These are phyloP conservation scores for Phenganax subtilis DNA, from an alignment of 92 coral and sea anemone genomes.

Conservation along the genomic window DNA sequence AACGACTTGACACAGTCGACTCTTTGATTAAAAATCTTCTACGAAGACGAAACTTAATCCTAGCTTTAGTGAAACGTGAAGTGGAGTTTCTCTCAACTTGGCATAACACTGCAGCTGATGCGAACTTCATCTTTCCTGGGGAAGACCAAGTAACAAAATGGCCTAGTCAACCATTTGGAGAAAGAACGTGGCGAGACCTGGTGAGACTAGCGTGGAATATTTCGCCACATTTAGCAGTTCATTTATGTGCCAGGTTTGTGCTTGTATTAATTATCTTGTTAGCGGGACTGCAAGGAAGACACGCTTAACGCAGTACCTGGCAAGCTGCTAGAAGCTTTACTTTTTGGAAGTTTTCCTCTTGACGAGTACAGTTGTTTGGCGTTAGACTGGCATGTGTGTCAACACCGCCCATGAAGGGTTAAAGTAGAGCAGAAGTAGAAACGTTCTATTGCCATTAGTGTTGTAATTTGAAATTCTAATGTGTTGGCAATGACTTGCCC, in stretches of 20 bases:
- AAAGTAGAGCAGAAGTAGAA: too few species aligned
- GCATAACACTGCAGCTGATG: slow-evolving; percentile 81
- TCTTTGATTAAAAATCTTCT: slow-evolving; percentile 66
- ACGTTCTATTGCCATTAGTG: too few species aligned
- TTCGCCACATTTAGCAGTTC: slow-evolving; percentile 81
- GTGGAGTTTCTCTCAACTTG: slow-evolving; percentile 83
- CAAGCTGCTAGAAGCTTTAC: too few species aligned
- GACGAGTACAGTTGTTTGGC: too few species aligned
- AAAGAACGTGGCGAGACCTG: slow-evolving; percentile 85
- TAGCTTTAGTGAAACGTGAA: slow-evolving; percentile 75
- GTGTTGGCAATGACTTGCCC: too few species aligned
- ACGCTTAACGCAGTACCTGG: too few species aligned
- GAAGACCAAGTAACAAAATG: slow-evolving; percentile 72
- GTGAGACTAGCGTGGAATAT: slow-evolving; percentile 94
- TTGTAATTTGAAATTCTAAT: too few species aligned
- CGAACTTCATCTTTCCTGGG: slow-evolving; percentile 64
- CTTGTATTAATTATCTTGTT: too few species aligned
- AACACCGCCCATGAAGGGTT: too few species aligned
- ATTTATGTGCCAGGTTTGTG: slow-evolving; percentile 77
- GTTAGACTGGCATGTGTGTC: too few species aligned
- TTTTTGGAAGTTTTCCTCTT: too few species aligned
- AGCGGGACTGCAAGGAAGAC: too few species aligned
- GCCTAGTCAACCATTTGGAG: slow-evolving; percentile 86
- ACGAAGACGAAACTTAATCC: slow-evolving; percentile 78
- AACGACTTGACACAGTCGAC: slow-evolving; percentile 58